Evolutionary conservation across 2,888 invertebrate genomes (phyloP), one percentile per base, ranked within the genome.

Genomic region (Myopa tessellatipennis): DNA sequence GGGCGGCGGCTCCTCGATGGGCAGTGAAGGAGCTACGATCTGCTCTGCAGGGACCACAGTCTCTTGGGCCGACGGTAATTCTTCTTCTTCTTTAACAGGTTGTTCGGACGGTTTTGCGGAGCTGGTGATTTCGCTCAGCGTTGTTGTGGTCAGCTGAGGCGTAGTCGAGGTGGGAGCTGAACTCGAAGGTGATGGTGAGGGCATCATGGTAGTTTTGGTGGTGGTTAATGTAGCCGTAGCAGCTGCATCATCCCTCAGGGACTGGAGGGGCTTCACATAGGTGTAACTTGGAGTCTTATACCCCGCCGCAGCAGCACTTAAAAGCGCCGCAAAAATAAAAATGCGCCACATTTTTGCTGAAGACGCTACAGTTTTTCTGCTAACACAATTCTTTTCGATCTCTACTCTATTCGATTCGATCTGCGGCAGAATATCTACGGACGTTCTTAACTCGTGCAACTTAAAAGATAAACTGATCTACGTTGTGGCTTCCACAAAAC

Each of bases 391-490:
- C 14, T 52, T 0, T 26, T 26, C 7, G 50, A 52, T 55, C 16
- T 4, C 6, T 4, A 36, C 18, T 52, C 34, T 18, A 5, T 34
- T 73, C 14, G 14, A 40, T 7, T 61, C 61, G 60, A 26, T 72
- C 40, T 38, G 38, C 65, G 65, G 34, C 34, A 60, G n/a, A 60
- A 38, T 4, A 26, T 26, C 72, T 26, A 12, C 45, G 45, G 36
- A 78, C 77, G 85, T 86, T 86, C 85, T 86, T 79, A 78, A 82
- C 85, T 74, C 82, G 82, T 78, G 80, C 83, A 82, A 85, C 81
- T 83, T 83, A 82, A 80, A 81, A 78, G 82, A 81, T 85, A 85
- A 83, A 86, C 86, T 86, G 86, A 70, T 73, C 78, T 65, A 72
- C 63, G 61, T 74, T 80, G 80, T 79, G 71, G 77, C 61, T 77